These are phyloP conservation scores for Larimichthys crocea DNA, from an alignment of 2,113 vertebrate genomes.

Conservation along the genomic window DNA sequence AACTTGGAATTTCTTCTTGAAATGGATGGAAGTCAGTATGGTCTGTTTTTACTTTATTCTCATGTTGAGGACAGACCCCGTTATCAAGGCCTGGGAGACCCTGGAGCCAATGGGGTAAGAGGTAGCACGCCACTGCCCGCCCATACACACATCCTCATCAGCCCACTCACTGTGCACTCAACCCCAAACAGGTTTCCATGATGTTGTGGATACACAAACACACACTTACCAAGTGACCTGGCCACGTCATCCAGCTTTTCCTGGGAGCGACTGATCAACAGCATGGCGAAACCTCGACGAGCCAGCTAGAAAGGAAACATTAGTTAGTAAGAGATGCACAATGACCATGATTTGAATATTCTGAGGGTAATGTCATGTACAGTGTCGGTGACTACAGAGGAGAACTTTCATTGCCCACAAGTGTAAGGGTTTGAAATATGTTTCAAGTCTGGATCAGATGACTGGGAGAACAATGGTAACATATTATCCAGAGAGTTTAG, in stretches of 20 bases:
- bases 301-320: slow-evolving; percentile 86
- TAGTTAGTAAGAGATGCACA: not conserved
- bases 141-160: slow-evolving; percentile 37
- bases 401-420: not conserved
- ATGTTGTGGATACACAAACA: slow-evolving; percentile 22
- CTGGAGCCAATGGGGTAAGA: not conserved
- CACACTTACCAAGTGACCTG: slow-evolving; percentile 88
- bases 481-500: not conserved
- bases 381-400: not conserved
- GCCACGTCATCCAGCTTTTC: slow-evolving; percentile 94
- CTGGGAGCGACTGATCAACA: slow-evolving; percentile 94
- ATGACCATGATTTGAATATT: not conserved
- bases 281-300: slow-evolving; percentile 89
- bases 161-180: slow-evolving; percentile 25
- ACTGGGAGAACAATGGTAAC: not conserved
- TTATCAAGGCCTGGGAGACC: slow-evolving; percentile 13
- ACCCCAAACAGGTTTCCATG: slow-evolving; percentile 20
- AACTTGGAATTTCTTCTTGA: not conserved
- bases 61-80: not conserved
- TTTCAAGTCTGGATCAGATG: not conserved
- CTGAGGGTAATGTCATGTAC: not conserved
- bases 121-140: slow-evolving; percentile 5
- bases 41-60: not conserved
- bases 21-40: not conserved
- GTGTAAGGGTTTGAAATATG: not conserved